Base-by-base conservation (phyloP, 2,113 vertebrate genomes). In the Macquaria australasica region DNA sequence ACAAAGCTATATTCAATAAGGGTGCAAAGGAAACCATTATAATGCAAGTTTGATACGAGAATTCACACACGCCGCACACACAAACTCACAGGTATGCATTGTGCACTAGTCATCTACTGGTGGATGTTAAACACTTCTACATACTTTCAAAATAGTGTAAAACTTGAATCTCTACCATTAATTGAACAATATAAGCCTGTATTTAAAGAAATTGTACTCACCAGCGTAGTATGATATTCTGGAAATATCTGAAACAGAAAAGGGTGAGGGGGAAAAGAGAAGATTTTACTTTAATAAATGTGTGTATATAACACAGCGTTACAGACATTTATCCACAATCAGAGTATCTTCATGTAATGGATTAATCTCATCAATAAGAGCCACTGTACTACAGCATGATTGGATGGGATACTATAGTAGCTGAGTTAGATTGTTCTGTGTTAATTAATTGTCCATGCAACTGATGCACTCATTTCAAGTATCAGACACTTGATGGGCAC, bases 211-310 rank as follows among this genome's bases (percentile, higher is more conserved):
- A 58, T 21, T 72, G 31, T 73, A 92, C 97, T 97, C 94, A 98
- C 97, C 97, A 93, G 95, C 72, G 86, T 96, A 96, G 94, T 96
- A 95, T 63, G 95, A 92, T 95, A 96, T 96, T 90, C 96, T 96
- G 90, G 96, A 96, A 97, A 97, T 96, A 96, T 95, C 97, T 98
- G 96, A 1, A 96, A 96, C 41, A 88, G 90, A 90, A 91, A 70
- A 85, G 87, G 55, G 39, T n/a, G 31, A 83, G 60, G 75, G 72
- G 12, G 28, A 37, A 50, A 18, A 55, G 18, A 72, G 28, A 77
- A 25, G 1, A 67, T 77, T 50, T 88, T 43, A 84, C n/a, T 84
- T 64, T 18, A 16, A 64, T 66, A n/a, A n/a, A 71, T 69, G 0
- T 43, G 1, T 39, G 2, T 20, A 43, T 15, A 45, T 7, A 18